phyloP scores from a whole-genome alignment of 1,140 invertebrate species.

The Aphis gossypii region DNA sequence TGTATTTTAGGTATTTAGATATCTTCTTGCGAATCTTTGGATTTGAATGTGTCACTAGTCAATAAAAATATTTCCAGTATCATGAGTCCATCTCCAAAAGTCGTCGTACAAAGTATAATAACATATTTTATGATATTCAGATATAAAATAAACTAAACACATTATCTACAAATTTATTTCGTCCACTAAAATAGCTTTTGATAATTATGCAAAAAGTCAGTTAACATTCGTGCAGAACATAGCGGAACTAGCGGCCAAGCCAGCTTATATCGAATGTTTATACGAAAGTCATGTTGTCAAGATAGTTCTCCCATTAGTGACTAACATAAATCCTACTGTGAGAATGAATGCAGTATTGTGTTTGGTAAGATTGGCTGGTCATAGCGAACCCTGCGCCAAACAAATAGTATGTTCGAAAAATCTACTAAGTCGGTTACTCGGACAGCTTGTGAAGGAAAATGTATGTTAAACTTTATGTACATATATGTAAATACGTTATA shows the following conservation, averaged over 20 bases:
- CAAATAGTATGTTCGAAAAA: background rate
- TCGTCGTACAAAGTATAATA: constrained; percentile 34
- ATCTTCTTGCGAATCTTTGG: background rate
- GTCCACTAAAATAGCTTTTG: constrained; percentile 21
- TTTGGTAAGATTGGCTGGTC: constrained; percentile 3
- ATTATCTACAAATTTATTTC: background rate
- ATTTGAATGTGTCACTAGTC: background rate
- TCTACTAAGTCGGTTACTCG: background rate
- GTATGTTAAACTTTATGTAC: background rate
- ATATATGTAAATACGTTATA: too few species aligned
- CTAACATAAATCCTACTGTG: background rate
- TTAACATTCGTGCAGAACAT: constrained; percentile 33
- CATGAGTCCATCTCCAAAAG: constrained; percentile 26
- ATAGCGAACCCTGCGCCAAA: constrained; percentile 26
- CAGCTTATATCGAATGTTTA: background rate
- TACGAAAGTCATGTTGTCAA: background rate
- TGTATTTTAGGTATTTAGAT: background rate
- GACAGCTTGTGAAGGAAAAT: constrained; percentile 8
- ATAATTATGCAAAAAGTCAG: constrained; percentile 40
- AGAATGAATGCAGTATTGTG: constrained; percentile 15
- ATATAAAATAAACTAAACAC: background rate
- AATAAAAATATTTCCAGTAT: background rate
- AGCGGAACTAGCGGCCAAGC: background rate
- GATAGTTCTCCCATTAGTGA: background rate
- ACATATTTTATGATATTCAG: background rate